Conservation (phyloP, 2,113 vertebrate genomes). For the Nematolebias whitei region DNA sequence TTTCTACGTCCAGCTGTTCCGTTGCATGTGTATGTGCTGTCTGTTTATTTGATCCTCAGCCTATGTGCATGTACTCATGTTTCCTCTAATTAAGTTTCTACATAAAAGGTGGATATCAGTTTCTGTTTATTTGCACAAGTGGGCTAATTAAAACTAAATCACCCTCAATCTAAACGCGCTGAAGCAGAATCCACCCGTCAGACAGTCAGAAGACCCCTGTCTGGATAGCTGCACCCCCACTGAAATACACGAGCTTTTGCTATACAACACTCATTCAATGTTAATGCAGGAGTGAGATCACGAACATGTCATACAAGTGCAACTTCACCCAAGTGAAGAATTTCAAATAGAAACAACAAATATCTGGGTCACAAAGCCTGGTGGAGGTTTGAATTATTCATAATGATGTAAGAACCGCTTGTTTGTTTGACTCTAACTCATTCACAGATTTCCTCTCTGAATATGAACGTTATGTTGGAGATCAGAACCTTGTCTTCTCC, state of each 20-base stretch:
- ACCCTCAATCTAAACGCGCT: not conserved
- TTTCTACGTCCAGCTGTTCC: constrained; percentile 72
- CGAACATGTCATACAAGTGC: constrained; percentile 22
- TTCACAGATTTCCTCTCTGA: not conserved
- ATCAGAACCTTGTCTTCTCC: too few relatives aligned
- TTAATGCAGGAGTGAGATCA: constrained; percentile 57
- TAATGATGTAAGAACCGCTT: constrained; percentile 7
- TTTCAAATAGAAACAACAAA: constrained; percentile 38
- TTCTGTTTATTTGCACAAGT: constrained; percentile 48
- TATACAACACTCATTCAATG: constrained; percentile 58
- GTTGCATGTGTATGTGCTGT: constrained; percentile 8
- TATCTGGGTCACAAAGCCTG: constrained; percentile 22
- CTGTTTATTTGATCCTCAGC: constrained; percentile 23
- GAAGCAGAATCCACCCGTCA: constrained; percentile 21
- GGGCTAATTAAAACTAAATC: constrained; percentile 32
- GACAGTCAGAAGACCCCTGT: constrained; percentile 51
- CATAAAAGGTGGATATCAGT: constrained; percentile 37
- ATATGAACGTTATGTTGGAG: too few relatives aligned
- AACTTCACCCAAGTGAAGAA: constrained; percentile 22
- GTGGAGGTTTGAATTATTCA: constrained; percentile 61
- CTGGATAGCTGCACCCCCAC: constrained; percentile 37
- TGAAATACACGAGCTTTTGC: constrained; percentile 61
- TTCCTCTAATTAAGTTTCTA: constrained; percentile 23
- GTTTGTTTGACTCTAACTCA: constrained; percentile 14
- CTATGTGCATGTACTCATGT: constrained; percentile 16